Conservation (phyloP, 2,888 invertebrate species). For the Cotesia congregata region DNA sequence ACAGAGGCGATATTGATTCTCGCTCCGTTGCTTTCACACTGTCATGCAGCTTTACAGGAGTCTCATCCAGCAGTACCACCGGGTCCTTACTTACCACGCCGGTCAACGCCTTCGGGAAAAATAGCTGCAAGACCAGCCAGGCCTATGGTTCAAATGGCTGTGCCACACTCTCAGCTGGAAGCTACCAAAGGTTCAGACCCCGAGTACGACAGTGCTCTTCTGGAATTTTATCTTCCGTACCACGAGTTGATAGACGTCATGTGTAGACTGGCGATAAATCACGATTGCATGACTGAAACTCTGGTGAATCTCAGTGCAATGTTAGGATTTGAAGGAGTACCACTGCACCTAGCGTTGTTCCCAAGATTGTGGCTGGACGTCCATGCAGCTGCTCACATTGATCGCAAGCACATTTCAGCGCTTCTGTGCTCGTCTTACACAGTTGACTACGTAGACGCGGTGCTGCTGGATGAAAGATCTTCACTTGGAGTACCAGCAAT, state of each 20-base stretch:
- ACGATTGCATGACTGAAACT: conserved; percentile 88
- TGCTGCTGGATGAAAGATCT: conserved; percentile 87
- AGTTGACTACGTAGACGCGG: conserved; percentile 91
- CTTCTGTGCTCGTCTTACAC: conserved; percentile 86
- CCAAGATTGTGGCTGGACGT: conserved; percentile 94
- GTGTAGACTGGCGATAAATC: conserved; percentile 90
- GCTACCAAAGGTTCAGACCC: conserved; percentile 81
- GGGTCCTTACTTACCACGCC: conserved; percentile 84
- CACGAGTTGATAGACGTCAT: conserved; percentile 89
- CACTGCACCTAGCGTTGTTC: conserved; percentile 89
- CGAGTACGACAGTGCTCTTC: conserved; percentile 82
- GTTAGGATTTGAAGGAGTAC: conserved; percentile 92
- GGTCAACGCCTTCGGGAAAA: conserved; percentile 75
- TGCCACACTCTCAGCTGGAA: conserved; percentile 83
- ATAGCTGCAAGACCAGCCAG: conserved; percentile 81
- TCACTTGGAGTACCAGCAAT: conserved; percentile 88
- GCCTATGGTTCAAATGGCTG: conserved; percentile 89
- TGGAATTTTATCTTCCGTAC: conserved; percentile 88
- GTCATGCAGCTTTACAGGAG: conserved; percentile 85
- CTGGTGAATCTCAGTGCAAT: conserved; percentile 89
- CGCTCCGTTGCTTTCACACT: conserved; percentile 88
- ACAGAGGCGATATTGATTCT: conserved; percentile 85
- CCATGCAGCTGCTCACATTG: conserved; percentile 80
- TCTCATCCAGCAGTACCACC: conserved; percentile 79
- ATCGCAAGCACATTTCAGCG: conserved; percentile 85